A percentile compares a stretch with the other conserved stretches of the same genome.
phyloP scores from a whole-genome alignment of 2,888 invertebrate genomes.

The Lymantria dispar region DNA sequence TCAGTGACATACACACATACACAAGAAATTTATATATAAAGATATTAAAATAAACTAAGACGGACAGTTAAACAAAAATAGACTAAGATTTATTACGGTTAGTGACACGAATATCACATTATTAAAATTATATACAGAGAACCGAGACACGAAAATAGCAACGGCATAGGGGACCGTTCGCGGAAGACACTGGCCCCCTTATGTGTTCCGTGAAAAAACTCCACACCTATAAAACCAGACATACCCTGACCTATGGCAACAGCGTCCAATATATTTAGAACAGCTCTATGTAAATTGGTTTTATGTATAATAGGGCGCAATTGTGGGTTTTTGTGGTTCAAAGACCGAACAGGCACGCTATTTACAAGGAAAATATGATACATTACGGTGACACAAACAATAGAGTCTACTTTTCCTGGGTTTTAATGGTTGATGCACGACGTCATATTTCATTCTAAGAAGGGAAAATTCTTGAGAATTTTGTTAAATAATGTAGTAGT shows the following conservation, averaged over 20 bases:
- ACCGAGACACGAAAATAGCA: conserved; percentile 23
- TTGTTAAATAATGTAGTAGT: background rate
- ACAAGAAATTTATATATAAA: no score
- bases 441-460: background rate
- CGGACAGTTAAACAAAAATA: conserved; percentile 9
- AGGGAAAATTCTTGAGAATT: background rate
- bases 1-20: no score
- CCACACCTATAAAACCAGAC: conserved; percentile 28
- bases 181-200: conserved; percentile 33
- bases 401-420: conserved; percentile 1
- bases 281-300: conserved; percentile 25
- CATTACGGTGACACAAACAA: conserved; percentile 2
- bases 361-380: conserved; percentile 25
- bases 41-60: no score
- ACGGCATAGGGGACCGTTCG: conserved; percentile 34
- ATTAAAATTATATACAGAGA: conserved; percentile 12
- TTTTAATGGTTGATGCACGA: background rate
- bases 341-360: conserved; percentile 31
- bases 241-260: conserved; percentile 28
- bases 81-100: conserved; percentile 13
- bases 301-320: conserved; percentile 24
- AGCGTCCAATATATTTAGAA: conserved; percentile 13
- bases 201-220: conserved; percentile 33
- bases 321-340: conserved; percentile 33
- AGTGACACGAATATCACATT: conserved; percentile 9